These are phyloP conservation scores for Morpho helenor DNA, from an alignment of 2,888 invertebrate genomes.

Conservation along the genomic window DNA sequence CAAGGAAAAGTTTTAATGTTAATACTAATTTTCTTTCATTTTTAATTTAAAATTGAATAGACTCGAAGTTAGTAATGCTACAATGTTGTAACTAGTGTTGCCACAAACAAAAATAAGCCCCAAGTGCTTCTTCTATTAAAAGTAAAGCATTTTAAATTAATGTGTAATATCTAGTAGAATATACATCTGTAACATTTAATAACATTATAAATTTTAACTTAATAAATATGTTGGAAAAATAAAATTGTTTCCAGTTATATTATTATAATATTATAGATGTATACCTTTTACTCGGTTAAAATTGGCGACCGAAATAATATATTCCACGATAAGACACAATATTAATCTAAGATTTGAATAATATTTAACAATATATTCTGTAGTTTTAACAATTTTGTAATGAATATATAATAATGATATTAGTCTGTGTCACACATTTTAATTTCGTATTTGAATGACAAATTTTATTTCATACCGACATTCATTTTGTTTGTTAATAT, in stretches of 20 bases:
- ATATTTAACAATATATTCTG: constrained; percentile 7
- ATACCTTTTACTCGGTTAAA: constrained; percentile 2
- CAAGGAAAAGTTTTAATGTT: too few relatives aligned
- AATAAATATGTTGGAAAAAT: neutral
- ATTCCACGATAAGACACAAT: constrained; percentile 1
- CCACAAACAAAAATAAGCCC: constrained; percentile 30
- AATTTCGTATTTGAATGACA: too few relatives aligned
- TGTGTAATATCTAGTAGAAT: constrained; percentile 1
- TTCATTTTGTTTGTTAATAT: constrained; percentile 6
- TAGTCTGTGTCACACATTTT: neutral
- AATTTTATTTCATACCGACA: too few relatives aligned
- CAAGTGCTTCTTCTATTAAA: constrained; percentile 34
- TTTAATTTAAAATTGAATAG: too few relatives aligned
- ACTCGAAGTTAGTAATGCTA: too few relatives aligned
- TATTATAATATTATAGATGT: constrained; percentile 7
- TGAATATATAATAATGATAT: too few relatives aligned
- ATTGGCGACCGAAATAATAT: neutral
- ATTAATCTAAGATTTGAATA: constrained; percentile 3
- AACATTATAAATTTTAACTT: neutral
- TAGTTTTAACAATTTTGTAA: constrained; percentile 29
- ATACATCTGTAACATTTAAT: constrained; percentile 4
- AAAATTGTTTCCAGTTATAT: neutral
- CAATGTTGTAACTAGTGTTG: constrained; percentile 12
- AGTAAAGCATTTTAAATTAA: constrained; percentile 6
- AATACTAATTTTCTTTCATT: too few relatives aligned